Percentiles rank a stretch among this genome's conserved stretches.
Conservation (phyloP, 2,797 vertebrate genomes). For the Lutjanus argentimaculatus region DNA sequence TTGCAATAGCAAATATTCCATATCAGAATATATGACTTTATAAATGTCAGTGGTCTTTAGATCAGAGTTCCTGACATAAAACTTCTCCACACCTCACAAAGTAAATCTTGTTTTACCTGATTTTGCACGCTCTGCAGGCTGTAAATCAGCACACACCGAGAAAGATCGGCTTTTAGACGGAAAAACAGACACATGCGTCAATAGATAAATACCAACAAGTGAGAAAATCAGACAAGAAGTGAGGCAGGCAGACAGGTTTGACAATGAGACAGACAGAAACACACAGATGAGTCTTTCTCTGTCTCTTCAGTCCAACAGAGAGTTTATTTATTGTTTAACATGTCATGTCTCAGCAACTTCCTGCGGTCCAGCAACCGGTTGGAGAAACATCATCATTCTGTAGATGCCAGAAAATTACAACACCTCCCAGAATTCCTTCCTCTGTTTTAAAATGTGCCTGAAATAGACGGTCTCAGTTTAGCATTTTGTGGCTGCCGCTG, state of each 20-base stretch:
- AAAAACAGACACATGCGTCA: not conserved
- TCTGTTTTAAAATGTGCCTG: slow-evolving; percentile 3
- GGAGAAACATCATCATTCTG: not conserved
- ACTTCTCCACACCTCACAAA: not conserved
- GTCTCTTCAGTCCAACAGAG: not conserved
- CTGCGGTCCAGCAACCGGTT: not conserved
- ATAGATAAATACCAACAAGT: not conserved
- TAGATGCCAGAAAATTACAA: slow-evolving; percentile 11
- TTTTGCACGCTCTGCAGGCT: not conserved
- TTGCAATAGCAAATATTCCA: slow-evolving; percentile 41
- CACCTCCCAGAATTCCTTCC: not conserved
- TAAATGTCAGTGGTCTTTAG: slow-evolving; percentile 32
- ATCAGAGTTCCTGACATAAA: slow-evolving; percentile 29
- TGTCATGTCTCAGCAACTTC: slow-evolving; percentile 3
- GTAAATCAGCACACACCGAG: slow-evolving; percentile 11
- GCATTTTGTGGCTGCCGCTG: not conserved
- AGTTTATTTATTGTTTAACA: not conserved
- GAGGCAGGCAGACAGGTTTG: not conserved
- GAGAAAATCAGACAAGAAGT: not conserved
- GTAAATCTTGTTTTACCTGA: not conserved
- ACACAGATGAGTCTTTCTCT: not conserved
- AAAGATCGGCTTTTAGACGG: not conserved
- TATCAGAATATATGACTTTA: slow-evolving; percentile 18
- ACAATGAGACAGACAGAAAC: not conserved
- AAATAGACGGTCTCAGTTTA: slow-evolving; percentile 4